A percentile compares a stretch with the other conserved stretches of the same genome.
Evolutionary conservation across 2,113 vertebrate genomes (phyloP).

Genomic region (Notothenia rossii): DNA sequence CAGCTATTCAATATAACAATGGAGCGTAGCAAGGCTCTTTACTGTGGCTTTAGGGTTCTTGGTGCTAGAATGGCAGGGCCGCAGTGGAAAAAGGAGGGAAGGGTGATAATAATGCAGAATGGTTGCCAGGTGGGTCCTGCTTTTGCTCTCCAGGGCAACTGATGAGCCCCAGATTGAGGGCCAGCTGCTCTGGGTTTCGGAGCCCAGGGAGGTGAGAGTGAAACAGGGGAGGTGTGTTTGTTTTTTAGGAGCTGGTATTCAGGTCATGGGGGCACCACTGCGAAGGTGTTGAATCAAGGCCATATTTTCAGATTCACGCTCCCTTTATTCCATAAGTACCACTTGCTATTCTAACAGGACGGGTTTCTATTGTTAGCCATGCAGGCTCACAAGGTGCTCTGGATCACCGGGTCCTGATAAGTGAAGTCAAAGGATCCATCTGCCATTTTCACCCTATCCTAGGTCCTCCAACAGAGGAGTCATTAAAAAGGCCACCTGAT

Average conservation of each 20-base stretch:
- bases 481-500: conserved; percentile 74
- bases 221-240: conserved; percentile 22
- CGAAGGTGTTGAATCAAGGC: conserved; percentile 44
- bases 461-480: conserved; percentile 41
- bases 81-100: conserved; percentile 40
- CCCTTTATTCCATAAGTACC: neutral
- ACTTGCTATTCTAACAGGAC: conserved; percentile 2
- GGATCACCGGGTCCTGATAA: conserved; percentile 49
- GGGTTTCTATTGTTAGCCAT: conserved; percentile 40
- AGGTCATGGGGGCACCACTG: conserved; percentile 55
- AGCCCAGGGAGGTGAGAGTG: conserved; percentile 55
- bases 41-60: conserved; percentile 53
- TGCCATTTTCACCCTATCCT: conserved; percentile 37
- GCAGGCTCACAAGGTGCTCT: conserved; percentile 53
- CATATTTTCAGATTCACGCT: conserved; percentile 42
- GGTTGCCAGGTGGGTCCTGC: conserved; percentile 64
- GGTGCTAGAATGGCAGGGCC: conserved; percentile 43
- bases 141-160: conserved; percentile 67
- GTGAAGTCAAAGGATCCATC: conserved; percentile 65
- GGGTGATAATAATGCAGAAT: conserved; percentile 66
- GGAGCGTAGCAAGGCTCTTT: conserved; percentile 44
- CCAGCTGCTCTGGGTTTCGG: conserved; percentile 73
- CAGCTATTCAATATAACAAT: conserved; percentile 1
- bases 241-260: conserved; percentile 49
- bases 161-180: conserved; percentile 79